These are phyloP conservation scores for Diadromus collaris DNA, from an alignment of 2,888 invertebrate genomes.

Conservation along the genomic window DNA sequence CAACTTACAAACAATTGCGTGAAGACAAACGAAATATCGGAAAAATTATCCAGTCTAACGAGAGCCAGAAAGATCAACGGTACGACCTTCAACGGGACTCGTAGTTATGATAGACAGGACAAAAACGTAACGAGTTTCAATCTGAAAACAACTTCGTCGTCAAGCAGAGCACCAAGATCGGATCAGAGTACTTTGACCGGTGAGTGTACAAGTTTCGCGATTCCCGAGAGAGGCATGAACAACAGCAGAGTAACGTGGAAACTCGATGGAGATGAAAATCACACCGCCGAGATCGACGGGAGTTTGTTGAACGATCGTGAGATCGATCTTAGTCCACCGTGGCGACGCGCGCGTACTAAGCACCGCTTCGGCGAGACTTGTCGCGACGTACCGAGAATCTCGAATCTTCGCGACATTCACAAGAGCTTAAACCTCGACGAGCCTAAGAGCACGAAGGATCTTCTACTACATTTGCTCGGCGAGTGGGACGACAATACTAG, in stretches of 20 bases:
- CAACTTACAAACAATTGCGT: constrained; percentile 2
- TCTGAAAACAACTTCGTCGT: constrained; percentile 56
- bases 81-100: constrained; percentile 75
- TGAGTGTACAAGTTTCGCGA: neutral
- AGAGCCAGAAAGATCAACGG: constrained; percentile 75
- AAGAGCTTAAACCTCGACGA: constrained; percentile 76
- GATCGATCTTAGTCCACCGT: constrained; percentile 76
- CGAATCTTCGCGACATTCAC: constrained; percentile 74
- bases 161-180: constrained; percentile 7
- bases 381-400: constrained; percentile 77
- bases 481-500: constrained; percentile 87
- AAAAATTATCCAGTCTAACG: constrained; percentile 74
- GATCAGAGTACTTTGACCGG: constrained; percentile 18
- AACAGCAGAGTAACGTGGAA: constrained; percentile 48
- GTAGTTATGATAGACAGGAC: constrained; percentile 65
- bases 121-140: constrained; percentile 33
- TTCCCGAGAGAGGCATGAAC: constrained; percentile 10
- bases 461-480: constrained; percentile 87
- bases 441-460: constrained; percentile 85
- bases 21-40: constrained; percentile 75
- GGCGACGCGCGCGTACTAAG: constrained; percentile 73
- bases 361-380: constrained; percentile 77
- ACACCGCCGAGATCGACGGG: constrained; percentile 12
- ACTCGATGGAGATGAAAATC: constrained; percentile 36
- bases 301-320: constrained; percentile 51